A percentile compares a stretch with the other conserved stretches of the same genome.
phyloP scores from a whole-genome alignment of 2,113 vertebrate genomes.

The Fukomys damarensis region DNA sequence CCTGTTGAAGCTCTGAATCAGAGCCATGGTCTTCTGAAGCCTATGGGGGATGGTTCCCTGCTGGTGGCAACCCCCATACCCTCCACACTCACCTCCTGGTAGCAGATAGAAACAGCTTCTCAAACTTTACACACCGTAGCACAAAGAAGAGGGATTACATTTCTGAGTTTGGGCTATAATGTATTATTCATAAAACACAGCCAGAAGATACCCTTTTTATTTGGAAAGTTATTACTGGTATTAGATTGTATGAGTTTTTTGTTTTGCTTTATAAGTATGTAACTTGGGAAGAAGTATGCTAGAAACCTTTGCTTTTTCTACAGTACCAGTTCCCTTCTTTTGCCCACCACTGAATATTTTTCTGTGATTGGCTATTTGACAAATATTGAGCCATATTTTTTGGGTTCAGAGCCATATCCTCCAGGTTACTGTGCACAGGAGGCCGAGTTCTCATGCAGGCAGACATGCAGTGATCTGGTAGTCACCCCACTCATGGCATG shows the following conservation, averaged over 20 bases:
- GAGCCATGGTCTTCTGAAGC: not conserved
- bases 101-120: not conserved
- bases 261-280: not conserved
- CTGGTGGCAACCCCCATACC: not conserved
- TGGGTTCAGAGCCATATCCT: not conserved
- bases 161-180: not conserved
- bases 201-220: not conserved
- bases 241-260: not conserved
- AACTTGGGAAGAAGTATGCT: not conserved
- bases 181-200: not conserved
- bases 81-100: not conserved
- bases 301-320: not conserved
- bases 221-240: not conserved
- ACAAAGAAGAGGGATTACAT: not conserved
- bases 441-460: not conserved
- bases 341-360: not conserved
- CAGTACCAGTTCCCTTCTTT: not conserved
- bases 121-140: not conserved
- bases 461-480: not conserved
- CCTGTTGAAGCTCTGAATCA: not conserved
- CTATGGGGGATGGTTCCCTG: not conserved
- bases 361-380: not conserved
- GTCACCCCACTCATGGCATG: not conserved
- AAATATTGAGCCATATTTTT: not conserved
- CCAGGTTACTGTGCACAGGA: not conserved